Evolutionary conservation across 2,113 vertebrate genomes (phyloP), one percentile per base, ranked within the genome.

Genomic region (Dascyllus trimaculatus): DNA sequence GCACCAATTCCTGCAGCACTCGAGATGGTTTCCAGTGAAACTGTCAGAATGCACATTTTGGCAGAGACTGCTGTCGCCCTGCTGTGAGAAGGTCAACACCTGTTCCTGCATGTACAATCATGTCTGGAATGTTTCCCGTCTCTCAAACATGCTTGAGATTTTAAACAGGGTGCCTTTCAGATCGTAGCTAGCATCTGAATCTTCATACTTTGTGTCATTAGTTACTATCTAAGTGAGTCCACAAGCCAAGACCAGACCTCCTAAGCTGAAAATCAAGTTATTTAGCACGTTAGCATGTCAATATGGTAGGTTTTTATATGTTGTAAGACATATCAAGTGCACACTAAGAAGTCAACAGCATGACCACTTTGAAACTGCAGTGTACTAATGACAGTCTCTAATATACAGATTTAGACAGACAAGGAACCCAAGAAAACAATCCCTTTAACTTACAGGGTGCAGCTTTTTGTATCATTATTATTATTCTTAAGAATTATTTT

Each of bases 11-110:
- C 70, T 2, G 38, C 40, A 56, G 40, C 13, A n/a, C 52, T 79
- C 53, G 69, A 76, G 59, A 73, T 63, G 69, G 62, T 38, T 63
- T 76, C 25, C 29, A 59, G 35, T 85, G 66, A 79, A 66, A 71
- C 59, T 19, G 24, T 75, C 66, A 82, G 38, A 43, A 66, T 75
- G 38, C 69, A 49, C 29, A 82, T 86, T 77, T 63, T 75, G 65
- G 59, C 67, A 75, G 24, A 38, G 13, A 25, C 24, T n/a, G 43
- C 1, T 53, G 52, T 66, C 45, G 22, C 24, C 81, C 40, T 71
- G 71, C 67, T 81, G 71, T 15, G 57, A 60, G 46, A 62, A 59
- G 49, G 62, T 78, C 15, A 21, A 57, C 29, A 77, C 63, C 51
- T 79, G 64, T 67, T 69, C 18, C 71, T 35, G 60, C 67, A 56